Base-by-base conservation (phyloP, 2,797 vertebrate genomes). In the Lacerta bilineata region DNA sequence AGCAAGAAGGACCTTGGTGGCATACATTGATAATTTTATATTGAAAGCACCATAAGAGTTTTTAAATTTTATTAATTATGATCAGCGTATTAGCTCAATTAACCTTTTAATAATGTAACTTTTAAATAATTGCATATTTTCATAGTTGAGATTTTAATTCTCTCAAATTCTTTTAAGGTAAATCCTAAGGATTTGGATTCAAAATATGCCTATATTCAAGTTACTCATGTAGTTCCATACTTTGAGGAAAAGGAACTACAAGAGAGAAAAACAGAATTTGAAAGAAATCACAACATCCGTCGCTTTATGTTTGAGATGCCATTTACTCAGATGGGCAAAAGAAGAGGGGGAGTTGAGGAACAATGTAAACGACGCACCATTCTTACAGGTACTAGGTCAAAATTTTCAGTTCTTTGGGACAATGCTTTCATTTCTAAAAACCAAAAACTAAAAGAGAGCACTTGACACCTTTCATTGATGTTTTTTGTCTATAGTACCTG, bases 261-360 rank as follows among this genome's bases (percentile, higher is more conserved):
- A 90, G 98, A 99, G 89, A 97, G 99, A 92, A 98, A 98, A 94
- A 99, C 98, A 0, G 98, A 99, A 92, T 99, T 99, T 76, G 99
- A 99, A 96, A 98, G 98, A 91, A 98, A 97, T 93, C 99, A 99
- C 92, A 99, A 99, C 94, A 98, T 99, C 87, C 98, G 98, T 8
- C 98, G 99, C 83, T 99, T 99, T 85, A 98, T 99, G 94, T 99
- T 99, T 9, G 99, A 99, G 96, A 98, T 98, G 93, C 99, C 99
- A 3, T 99, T 99, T 94, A 99, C 99, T 0, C 97, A 98, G 90
- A 97, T 97, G 1, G 99, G 99, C 20, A 99, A 99, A 94, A 98
- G 98, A 93, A 98, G 99, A 91, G 99, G 99, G 0, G 98, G 98
- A 0, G 98, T 99, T 15, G 98, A 99, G 86, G 99, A 99, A 77